Evolutionary conservation across 2,113 vertebrate genomes (phyloP).

Genomic region (Motacilla tschutschensis): DNA sequence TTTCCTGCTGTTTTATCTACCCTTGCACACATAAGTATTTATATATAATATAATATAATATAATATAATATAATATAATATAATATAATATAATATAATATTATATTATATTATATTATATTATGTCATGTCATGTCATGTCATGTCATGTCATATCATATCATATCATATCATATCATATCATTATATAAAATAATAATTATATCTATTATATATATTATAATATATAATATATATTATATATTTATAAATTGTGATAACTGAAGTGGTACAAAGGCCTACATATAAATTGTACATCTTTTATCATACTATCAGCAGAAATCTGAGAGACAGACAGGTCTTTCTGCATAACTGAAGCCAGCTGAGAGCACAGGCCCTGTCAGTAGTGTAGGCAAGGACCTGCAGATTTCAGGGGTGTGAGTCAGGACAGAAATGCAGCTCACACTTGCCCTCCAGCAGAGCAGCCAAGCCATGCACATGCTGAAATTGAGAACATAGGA

Average conservation of each 20-base stretch:
- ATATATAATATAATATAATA: too few species aligned
- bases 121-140: too few species aligned
- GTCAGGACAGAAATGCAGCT: background rate
- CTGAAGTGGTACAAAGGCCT: background rate
- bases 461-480: background rate
- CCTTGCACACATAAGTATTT: background rate
- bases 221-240: background rate
- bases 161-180: too few species aligned
- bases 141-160: too few species aligned
- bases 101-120: too few species aligned
- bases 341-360: background rate
- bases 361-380: background rate
- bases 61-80: too few species aligned
- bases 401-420: background rate
- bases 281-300: background rate
- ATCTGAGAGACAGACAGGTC: background rate
- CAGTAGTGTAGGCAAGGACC: background rate
- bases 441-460: background rate
- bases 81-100: too few species aligned
- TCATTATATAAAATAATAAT: too few species aligned
- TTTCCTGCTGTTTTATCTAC: background rate
- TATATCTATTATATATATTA: too few species aligned
- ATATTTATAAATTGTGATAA: background rate
- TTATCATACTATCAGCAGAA: background rate
- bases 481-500: background rate